Evolutionary conservation across 2,888 invertebrate species (phyloP), one percentile per base, ranked within the genome.

Genomic region (Lagria hirta): DNA sequence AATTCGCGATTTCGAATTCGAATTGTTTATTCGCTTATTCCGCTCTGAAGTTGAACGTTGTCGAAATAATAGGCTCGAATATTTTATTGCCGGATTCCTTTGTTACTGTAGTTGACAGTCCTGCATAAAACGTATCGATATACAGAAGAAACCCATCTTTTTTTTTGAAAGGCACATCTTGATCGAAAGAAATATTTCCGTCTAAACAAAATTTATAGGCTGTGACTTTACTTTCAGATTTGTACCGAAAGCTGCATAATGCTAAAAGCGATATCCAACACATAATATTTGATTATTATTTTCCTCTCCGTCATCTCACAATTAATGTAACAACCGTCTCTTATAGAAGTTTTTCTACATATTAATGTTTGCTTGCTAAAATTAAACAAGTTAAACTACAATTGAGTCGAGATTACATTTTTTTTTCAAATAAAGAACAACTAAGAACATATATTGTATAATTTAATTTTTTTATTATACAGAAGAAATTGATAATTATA

Each of bases 41-140:
- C 23, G 13, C 10, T 12, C n/a, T 11, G 4, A 15, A 21, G 12
- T 11, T 8, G 12, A 13, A 15, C 23, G 18, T 10, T 20, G n/a
- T 17, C 7, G 18, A 26, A 10, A 18, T 27, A 13, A 36, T 36
- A 16, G 7, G 17, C 7, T n/a, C 23, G 30, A 38, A 30, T 28
- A 38, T 38, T 29, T 38, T 38, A 38, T 38, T 38, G 30, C 30
- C 27, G 28, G 16, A 38, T 23, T 30, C 27, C 15, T 37, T 38
- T 23, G 28, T 38, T 30, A 23, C 23, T 15, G 38, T 6, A 6
- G 23, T 30, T 29, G 28, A 29, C 37, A 37, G 37, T 11, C 22
- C 18, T 18, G 30, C 11, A 17, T 29, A 15, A 37, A 28, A 37
- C 15, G 22, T 34, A 28, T 37, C 37, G 12, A 12, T 36, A 18